A percentile compares a stretch with the other conserved stretches of the same genome.
Evolutionary conservation across 2,113 vertebrate species (phyloP).

Genomic region (Agelaius phoeniceus): DNA sequence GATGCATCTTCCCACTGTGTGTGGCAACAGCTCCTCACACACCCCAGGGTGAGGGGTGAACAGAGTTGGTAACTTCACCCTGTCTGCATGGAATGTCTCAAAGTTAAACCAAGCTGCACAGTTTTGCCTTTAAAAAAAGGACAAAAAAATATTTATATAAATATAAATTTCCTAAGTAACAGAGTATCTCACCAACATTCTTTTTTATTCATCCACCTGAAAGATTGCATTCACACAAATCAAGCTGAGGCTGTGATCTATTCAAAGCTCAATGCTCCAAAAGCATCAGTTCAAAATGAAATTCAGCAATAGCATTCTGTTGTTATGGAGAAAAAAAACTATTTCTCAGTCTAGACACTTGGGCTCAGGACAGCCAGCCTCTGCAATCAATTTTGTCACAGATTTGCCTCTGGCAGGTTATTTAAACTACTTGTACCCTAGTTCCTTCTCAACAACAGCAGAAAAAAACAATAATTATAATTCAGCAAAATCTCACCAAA

Average conservation of each 20-base stretch:
- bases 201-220: background rate
- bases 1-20: background rate
- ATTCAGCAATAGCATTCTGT: background rate
- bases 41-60: rapidly evolving
- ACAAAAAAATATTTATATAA: no score
- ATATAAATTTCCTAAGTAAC: background rate
- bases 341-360: background rate
- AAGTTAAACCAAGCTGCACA: background rate
- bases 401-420: background rate
- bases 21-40: background rate
- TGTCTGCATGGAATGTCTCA: background rate
- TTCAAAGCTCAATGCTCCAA: background rate
- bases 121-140: background rate
- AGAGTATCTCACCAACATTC: background rate
- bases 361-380: background rate
- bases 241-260: background rate
- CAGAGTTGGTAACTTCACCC: background rate
- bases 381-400: background rate
- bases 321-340: background rate
- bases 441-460: background rate
- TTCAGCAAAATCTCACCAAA: slow-evolving; percentile 6
- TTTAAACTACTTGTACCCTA: background rate
- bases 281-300: background rate
- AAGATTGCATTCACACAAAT: background rate
- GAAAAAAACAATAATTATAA: background rate